A percentile compares a stretch with the other conserved stretches of the same genome.
Conservation (phyloP, 1,140 invertebrate genomes). For the Dinoponera quadriceps region DNA sequence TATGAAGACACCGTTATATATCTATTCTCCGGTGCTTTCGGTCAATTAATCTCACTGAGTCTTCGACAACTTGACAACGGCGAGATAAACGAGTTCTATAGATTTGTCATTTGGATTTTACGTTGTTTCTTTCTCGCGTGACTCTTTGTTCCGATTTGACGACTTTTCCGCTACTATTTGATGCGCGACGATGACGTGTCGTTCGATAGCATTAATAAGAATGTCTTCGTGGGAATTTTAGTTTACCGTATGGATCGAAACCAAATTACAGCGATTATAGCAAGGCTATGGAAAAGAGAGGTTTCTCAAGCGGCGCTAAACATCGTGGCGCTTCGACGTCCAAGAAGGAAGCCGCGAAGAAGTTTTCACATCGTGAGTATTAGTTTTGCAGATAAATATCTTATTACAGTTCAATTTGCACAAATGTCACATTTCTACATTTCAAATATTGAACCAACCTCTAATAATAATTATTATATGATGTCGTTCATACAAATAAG, state of each 20-base stretch:
- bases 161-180: not conserved
- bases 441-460: not conserved
- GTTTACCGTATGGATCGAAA: constrained; percentile 87
- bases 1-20: too few species aligned
- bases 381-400: not conserved
- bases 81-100: too few species aligned
- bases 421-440: not conserved
- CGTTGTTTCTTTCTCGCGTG: too few species aligned
- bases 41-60: too few species aligned
- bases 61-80: too few species aligned
- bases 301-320: constrained; percentile 78
- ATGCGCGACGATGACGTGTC: not conserved
- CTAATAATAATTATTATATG: too few species aligned
- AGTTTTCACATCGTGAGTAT: constrained; percentile 83
- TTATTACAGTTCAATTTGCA: not conserved
- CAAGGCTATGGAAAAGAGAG: constrained; percentile 80
- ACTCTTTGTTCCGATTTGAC: not conserved
- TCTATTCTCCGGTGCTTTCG: too few species aligned
- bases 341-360: constrained; percentile 83
- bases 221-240: constrained; percentile 67
- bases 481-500: not conserved
- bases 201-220: constrained; percentile 12
- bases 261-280: constrained; percentile 85
- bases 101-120: too few species aligned
- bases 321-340: constrained; percentile 80